Conservation (phyloP, 2,113 vertebrate species). For the Plestiodon gilberti region DNA sequence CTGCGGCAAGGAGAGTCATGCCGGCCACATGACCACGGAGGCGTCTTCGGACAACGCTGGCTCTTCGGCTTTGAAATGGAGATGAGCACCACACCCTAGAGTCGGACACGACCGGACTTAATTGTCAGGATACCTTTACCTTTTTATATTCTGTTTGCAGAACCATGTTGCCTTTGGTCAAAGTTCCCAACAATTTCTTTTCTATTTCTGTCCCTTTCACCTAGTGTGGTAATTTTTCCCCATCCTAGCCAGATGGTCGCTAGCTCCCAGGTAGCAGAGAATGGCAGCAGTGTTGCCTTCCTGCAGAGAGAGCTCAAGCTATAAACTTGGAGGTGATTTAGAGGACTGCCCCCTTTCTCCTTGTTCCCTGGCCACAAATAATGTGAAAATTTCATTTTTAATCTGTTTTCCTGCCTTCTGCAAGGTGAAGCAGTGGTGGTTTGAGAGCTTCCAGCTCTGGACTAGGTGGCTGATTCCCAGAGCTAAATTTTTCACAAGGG, state of each 20-base stretch:
- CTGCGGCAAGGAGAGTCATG: no score
- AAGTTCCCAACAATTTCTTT: not conserved
- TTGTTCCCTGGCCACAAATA: not conserved
- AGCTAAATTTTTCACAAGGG: not conserved
- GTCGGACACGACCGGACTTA: no score
- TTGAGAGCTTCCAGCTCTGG: no score
- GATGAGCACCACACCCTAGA: no score
- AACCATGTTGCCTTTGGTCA: not conserved
- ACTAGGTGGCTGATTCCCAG: not conserved
- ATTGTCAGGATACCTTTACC: no score
- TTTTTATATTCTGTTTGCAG: not conserved
- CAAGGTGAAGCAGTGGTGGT: not conserved
- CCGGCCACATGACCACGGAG: no score
- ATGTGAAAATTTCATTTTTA: not conserved
- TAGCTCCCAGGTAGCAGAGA: not conserved
- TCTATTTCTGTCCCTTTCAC: not conserved
- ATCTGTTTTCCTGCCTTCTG: no score
- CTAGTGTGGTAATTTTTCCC: not conserved
- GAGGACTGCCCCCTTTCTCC: not conserved
- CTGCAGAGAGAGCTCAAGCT: not conserved
- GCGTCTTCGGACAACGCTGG: no score
- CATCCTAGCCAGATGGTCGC: not conserved
- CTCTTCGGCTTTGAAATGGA: no score
- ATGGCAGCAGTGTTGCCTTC: not conserved
- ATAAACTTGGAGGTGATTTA: not conserved